Conservation (phyloP, 2,888 invertebrate species). For the Gisinianus flammeolus region DNA sequence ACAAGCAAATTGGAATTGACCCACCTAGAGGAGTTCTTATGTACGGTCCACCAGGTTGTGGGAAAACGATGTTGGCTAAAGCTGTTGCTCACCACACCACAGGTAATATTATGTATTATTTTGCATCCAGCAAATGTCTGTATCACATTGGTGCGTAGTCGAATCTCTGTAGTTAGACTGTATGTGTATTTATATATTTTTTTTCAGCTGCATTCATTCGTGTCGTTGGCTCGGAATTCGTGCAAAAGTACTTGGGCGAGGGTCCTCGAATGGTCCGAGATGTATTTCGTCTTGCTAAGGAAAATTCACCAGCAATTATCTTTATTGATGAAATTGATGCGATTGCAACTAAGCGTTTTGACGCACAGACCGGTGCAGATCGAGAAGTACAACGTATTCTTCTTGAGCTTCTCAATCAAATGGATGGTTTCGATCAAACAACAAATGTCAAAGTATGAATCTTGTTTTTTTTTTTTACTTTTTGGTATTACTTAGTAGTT, state of each 20-base stretch:
- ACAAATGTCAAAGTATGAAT: slow-evolving; percentile 92
- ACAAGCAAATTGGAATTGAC: slow-evolving; percentile 98
- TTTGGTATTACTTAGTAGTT: neutral
- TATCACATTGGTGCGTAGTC: too few species aligned
- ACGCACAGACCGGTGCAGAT: slow-evolving; percentile 98
- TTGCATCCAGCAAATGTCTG: too few species aligned
- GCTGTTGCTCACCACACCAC: slow-evolving; percentile 98
- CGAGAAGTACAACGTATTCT: slow-evolving; percentile 98
- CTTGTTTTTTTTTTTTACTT: neutral
- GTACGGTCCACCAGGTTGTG: slow-evolving; percentile 99
- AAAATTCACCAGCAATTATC: slow-evolving; percentile 99
- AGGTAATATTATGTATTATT: slow-evolving; percentile 65
- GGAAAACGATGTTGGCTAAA: slow-evolving; percentile 99
- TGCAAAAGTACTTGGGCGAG: slow-evolving; percentile 98
- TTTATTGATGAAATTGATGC: slow-evolving; percentile 99
- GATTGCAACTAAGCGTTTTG: slow-evolving; percentile 98
- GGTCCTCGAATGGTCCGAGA: slow-evolving; percentile 99
- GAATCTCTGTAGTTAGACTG: too few species aligned
- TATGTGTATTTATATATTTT: too few species aligned
- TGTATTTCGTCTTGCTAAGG: slow-evolving; percentile 97
- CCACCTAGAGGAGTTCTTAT: slow-evolving; percentile 97
- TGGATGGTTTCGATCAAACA: slow-evolving; percentile 99
- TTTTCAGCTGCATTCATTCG: slow-evolving; percentile 89
- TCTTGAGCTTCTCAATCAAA: slow-evolving; percentile 95
- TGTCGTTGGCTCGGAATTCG: slow-evolving; percentile 99